Conservation (phyloP, 2,113 vertebrate species). For the Cairina moschata region DNA sequence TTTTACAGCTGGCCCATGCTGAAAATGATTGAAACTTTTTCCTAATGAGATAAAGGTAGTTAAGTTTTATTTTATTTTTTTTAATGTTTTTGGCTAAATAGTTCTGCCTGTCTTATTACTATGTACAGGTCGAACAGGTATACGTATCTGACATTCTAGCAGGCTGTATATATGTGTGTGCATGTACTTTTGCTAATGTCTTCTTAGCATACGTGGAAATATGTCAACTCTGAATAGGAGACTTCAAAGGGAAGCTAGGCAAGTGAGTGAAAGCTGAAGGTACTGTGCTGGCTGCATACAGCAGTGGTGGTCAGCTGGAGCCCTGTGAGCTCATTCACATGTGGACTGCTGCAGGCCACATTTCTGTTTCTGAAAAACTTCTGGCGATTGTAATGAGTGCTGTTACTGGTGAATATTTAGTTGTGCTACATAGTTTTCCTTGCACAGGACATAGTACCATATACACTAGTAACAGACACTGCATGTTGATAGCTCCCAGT, state of each 20-base stretch:
- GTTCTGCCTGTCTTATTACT: not conserved
- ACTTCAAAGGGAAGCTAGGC: not conserved
- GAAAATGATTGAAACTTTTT: not conserved
- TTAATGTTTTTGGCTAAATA: not conserved
- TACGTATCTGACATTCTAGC: not conserved
- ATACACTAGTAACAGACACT: not conserved
- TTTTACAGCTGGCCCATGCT: not conserved
- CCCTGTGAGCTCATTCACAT: not conserved
- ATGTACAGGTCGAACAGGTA: not conserved
- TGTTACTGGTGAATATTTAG: not conserved
- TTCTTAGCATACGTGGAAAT: not conserved
- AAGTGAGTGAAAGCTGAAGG: not conserved
- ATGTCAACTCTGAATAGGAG: not conserved
- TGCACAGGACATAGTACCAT: not conserved
- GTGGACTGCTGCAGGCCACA: not conserved
- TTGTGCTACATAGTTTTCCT: not conserved
- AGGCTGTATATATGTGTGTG: fast-evolving
- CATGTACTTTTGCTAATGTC: not conserved
- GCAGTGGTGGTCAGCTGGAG: not conserved
- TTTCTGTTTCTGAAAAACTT: not conserved
- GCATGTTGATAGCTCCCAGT: not conserved
- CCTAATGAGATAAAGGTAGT: not conserved
- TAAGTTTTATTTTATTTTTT: not conserved
- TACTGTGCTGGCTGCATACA: fast-evolving
- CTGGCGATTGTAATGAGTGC: not conserved